Evolutionary conservation across 2,113 vertebrate genomes (phyloP), one percentile per base, ranked within the genome.

Genomic region (Tiliqua scincoides): DNA sequence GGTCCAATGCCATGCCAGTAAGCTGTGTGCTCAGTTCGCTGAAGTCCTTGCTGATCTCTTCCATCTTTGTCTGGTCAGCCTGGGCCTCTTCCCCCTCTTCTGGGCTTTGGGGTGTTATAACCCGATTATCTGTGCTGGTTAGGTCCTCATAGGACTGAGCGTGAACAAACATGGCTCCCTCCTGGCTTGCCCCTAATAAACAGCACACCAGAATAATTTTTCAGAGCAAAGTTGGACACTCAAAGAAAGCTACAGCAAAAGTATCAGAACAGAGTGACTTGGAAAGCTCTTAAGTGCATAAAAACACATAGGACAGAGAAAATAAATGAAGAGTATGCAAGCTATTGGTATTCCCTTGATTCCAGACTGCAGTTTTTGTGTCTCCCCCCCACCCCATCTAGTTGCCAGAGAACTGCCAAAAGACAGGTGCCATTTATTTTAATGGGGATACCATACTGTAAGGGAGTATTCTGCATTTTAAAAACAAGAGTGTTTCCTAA

Each of bases 111-210:
- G 65, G 87, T 0, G 10, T 27, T 0, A 87, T 82, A 0, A 10
- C 92, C 74, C 94, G 95, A 82, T 96, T 95, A 90, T 94, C 96
- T 0, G 90, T 97, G 95, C 82, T 97, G 0, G 97, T 98, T 92
- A 99, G 95, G 95, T 99, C 98, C 91, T 99, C 99, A 0, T 98
- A 99, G 63, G 99, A 99, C 89, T 97, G 96, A 1, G 98, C 93
- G 54, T 99, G 98, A 91, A 98, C 97, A 0, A 99, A 99, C 97
- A 99, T 99, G 79, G 98, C 97, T 83, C 96, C 97, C 93, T 98
- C 96, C 94, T 98, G 98, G 87, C 97, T 97, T 0, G 98, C 99
- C 78, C 99, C 99, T 99, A 94, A 62, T 82, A 79, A 95, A 10
- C 23, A 89, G 89, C 0, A 0, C 59, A 75, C 62, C 30, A 78